Evolutionary conservation across 2,888 invertebrate genomes (phyloP).

Genomic region (Sericinus montela): DNA sequence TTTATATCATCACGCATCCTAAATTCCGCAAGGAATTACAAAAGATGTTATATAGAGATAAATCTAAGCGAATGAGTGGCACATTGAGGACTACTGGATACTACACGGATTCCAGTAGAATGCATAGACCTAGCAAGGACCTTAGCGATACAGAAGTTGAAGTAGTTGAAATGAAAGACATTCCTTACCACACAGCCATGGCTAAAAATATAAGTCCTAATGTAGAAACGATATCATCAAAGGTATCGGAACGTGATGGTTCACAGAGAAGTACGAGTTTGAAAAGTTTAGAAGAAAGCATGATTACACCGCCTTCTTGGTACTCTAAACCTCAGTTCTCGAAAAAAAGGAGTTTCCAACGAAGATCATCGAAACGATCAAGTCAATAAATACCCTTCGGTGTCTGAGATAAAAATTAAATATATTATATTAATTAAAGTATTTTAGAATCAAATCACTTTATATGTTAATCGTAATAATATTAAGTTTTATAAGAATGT

Average conservation of each 20-base stretch:
- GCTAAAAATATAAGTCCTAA: slow-evolving; percentile 27
- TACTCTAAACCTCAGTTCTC: slow-evolving; percentile 73
- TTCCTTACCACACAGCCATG: slow-evolving; percentile 49
- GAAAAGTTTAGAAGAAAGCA: slow-evolving; percentile 56
- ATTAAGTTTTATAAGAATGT: too few species aligned
- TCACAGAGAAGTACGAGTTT: slow-evolving; percentile 53
- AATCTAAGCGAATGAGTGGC: slow-evolving; percentile 57
- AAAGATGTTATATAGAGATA: slow-evolving; percentile 59
- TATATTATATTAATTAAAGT: too few species aligned
- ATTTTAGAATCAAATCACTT: too few species aligned
- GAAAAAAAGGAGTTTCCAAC: slow-evolving; percentile 68
- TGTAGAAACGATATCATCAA: slow-evolving; percentile 54
- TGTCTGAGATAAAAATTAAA: too few species aligned
- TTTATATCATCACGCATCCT: slow-evolving; percentile 89
- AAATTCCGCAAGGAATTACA: slow-evolving; percentile 83
- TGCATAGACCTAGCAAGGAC: slow-evolving; percentile 58
- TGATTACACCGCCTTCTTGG: slow-evolving; percentile 73
- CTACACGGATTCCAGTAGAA: slow-evolving; percentile 46
- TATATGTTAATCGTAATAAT: too few species aligned
- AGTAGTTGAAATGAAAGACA: slow-evolving; percentile 74
- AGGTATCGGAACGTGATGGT: slow-evolving; percentile 47
- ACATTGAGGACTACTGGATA: slow-evolving; percentile 58
- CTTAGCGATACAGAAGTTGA: slow-evolving; percentile 73
- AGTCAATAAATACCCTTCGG: slow-evolving; percentile 15
- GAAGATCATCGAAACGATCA: slow-evolving; percentile 53